phyloP scores from a whole-genome alignment of 2,113 vertebrate genomes.

The Bothrops jararaca region DNA sequence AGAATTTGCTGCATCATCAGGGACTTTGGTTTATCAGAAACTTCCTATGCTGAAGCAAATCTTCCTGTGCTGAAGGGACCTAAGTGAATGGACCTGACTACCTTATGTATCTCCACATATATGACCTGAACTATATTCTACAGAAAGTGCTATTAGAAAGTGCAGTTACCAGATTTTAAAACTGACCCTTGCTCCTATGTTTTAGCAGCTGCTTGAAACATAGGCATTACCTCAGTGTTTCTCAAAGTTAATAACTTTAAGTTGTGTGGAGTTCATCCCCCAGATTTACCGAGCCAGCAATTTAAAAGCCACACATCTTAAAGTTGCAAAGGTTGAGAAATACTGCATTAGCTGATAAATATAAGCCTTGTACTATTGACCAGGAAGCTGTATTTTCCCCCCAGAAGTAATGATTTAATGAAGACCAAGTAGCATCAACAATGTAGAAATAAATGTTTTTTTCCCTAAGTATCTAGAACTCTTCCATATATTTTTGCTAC shows the following conservation, averaged over 20 bases:
- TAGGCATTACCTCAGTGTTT: not conserved
- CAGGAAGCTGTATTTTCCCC: not conserved
- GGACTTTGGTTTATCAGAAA: not conserved
- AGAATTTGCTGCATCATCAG: not conserved
- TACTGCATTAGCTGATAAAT: not conserved
- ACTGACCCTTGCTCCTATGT: not conserved
- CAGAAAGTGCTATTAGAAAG: slow-evolving; percentile 44
- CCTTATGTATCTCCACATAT: not conserved
- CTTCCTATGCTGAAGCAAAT: not conserved
- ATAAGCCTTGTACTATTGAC: not conserved
- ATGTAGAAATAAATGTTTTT: not conserved
- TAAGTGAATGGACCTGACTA: not conserved
- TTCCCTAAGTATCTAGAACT: not conserved
- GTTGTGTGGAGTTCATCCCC: not conserved
- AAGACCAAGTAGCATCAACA: not conserved
- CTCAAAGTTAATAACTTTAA: not conserved
- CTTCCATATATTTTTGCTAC: not conserved
- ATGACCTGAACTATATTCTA: not conserved
- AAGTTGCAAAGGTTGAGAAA: not conserved
- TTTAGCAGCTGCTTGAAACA: not conserved
- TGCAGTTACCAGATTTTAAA: not conserved
- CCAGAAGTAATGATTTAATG: not conserved
- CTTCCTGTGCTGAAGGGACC: not conserved
- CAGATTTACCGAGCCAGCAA: not conserved
- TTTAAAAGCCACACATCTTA: not conserved